Conservation (phyloP, 23 tunicate species). For the Clavelina lepadiformis region DNA sequence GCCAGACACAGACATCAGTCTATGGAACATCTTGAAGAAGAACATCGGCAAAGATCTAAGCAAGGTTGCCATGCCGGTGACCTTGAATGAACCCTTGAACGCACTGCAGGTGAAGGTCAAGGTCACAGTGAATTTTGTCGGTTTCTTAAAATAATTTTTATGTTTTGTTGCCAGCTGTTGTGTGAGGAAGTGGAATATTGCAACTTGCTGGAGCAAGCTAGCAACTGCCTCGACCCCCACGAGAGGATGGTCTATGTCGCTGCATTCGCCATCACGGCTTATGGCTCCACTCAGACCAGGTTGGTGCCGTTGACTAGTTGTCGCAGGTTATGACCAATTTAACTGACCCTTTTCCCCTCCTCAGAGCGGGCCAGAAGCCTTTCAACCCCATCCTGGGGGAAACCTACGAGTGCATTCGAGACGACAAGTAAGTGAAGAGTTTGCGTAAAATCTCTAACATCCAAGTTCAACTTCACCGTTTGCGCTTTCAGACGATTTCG, state of each 20-base stretch:
- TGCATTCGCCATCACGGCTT: slow-evolving; percentile 82
- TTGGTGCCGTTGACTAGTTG: background rate
- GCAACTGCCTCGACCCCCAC: slow-evolving; percentile 45
- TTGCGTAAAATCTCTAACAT: no score
- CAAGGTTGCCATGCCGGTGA: slow-evolving; percentile 97
- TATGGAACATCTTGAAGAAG: slow-evolving; percentile 88
- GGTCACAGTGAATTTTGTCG: background rate
- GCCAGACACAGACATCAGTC: slow-evolving; percentile 59
- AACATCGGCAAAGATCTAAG: slow-evolving; percentile 97
- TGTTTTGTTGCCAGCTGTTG: slow-evolving; percentile 25
- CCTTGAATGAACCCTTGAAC: slow-evolving; percentile 88
- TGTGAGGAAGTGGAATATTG: slow-evolving; percentile 92
- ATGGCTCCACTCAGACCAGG: slow-evolving; percentile 81
- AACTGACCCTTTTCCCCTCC: slow-evolving; percentile 7
- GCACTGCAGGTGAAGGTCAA: slow-evolving; percentile 68
- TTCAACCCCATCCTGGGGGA: slow-evolving; percentile 95
- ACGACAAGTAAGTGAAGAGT: slow-evolving; percentile 59
- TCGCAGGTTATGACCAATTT: background rate
- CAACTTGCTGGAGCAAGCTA: slow-evolving; percentile 71
- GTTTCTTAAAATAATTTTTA: background rate
- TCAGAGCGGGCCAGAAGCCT: slow-evolving; percentile 95
- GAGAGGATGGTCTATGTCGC: slow-evolving; percentile 81
- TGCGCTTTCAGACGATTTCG: slow-evolving; percentile 49
- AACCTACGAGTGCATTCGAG: slow-evolving; percentile 86
- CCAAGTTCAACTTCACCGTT: no score